Base-by-base conservation (phyloP, 1,140 invertebrate species). In the Drosophila baimaii region DNA sequence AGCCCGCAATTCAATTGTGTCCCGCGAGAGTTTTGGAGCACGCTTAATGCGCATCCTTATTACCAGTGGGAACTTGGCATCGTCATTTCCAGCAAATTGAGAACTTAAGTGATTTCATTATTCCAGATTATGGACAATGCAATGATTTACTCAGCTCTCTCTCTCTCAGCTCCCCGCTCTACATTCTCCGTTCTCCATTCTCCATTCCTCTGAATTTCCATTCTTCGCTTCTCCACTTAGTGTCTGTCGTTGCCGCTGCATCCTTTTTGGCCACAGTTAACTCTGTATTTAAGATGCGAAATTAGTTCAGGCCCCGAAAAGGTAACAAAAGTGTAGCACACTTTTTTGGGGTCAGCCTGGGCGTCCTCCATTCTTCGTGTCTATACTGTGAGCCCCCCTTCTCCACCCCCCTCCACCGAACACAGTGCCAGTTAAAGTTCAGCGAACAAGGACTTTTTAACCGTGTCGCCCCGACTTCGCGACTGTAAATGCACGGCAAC, bases 31-130 rank as follows among this genome's bases (percentile, higher is more conserved):
- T 63, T 77, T 78, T 76, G 83, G 57, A 83, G 71, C 77, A 71
- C 77, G 77, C 73, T 84, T 88, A 84, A 89, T 89, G 85, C 77
- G 84, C 73, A 88, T 88, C 80, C 84, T 88, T 88, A 89, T 88
- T 89, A 80, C 84, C 84, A 84, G 46, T 61, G 83, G 79, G 84
- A 74, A 65, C 81, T 64, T 51, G 57, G 55, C 69, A 65, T 55
- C 69, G 70, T 77, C 81, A 86, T 86, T 82, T 73, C 68, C 65
- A 80, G 70, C 81, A 85, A 89, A 90, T 89, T 90, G 85, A 73
- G 81, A 89, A 89, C 76, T 89, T 89, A 85, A 89, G 86, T 90
- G 85, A 90, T 89, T 90, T 89, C 85, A 90, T 89, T 89, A 89
- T 89, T 81, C 75, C 78, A 81, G 85, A 89, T 89, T 89, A 89